Percentiles rank a stretch among this genome's conserved stretches.
Conservation (phyloP, 2,888 invertebrate species). For the Calephelis perditalis region DNA sequence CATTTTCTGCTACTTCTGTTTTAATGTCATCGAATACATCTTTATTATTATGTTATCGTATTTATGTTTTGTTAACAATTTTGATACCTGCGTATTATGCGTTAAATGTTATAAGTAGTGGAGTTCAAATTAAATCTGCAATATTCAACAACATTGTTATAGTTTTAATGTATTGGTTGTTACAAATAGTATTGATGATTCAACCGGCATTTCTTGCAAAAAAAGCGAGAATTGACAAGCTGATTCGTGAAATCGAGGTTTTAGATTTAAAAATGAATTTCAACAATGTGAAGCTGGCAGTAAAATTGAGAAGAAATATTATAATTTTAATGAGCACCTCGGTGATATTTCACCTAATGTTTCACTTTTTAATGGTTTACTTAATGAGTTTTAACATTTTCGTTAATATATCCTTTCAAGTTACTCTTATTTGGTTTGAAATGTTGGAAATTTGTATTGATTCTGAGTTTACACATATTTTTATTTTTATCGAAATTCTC, state of each 20-base stretch:
- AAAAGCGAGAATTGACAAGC: neutral
- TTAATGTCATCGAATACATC: too few relatives aligned
- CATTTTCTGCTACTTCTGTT: too few relatives aligned
- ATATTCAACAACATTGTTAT: neutral
- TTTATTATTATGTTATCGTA: too few relatives aligned
- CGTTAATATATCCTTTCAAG: neutral
- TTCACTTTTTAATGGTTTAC: neutral
- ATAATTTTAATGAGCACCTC: neutral
- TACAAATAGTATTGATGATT: neutral
- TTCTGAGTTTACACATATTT: neutral
- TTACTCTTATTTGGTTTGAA: neutral
- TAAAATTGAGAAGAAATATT: neutral
- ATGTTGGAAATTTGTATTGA: neutral
- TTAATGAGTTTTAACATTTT: neutral
- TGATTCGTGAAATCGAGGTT: neutral
- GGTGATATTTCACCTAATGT: neutral
- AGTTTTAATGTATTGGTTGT: neutral
- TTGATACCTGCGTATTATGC: too few relatives aligned
- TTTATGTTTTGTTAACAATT: too few relatives aligned
- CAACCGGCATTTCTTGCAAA: neutral
- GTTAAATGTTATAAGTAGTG: too few relatives aligned
- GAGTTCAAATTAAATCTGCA: neutral
- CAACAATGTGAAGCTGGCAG: neutral
- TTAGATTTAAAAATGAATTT: neutral
- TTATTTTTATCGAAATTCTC: too few relatives aligned